Evolutionary conservation across 2,113 vertebrate genomes (phyloP).

Genomic region (Xyrauchen texanus): DNA sequence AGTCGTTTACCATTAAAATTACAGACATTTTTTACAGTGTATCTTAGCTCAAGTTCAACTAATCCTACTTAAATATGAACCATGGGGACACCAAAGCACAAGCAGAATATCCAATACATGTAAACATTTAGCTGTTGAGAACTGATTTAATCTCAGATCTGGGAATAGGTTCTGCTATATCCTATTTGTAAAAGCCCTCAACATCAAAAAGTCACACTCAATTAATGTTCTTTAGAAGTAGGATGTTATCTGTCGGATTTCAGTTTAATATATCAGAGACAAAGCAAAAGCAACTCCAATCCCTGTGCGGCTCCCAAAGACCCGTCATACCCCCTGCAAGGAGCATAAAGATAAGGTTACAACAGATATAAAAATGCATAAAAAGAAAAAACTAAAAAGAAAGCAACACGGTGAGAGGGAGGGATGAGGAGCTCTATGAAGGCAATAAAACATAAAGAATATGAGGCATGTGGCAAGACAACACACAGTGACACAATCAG

Average conservation of each 20-base stretch:
- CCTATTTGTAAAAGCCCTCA: not conserved
- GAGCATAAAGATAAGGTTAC: not conserved
- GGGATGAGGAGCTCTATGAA: not conserved
- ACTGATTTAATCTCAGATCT: constrained; percentile 42
- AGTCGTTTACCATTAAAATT: no score
- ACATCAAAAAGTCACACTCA: constrained; percentile 33
- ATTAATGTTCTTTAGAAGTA: constrained; percentile 1
- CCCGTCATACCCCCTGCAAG: constrained; percentile 22
- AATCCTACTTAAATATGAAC: constrained; percentile 12
- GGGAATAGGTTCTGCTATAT: constrained; percentile 27
- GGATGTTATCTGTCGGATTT: constrained; percentile 29
- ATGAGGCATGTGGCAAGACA: constrained; percentile 11
- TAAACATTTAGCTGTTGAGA: not conserved
- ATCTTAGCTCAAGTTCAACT: not conserved
- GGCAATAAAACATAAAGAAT: constrained; percentile 5
- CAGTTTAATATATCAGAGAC: constrained; percentile 1
- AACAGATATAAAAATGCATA: constrained; percentile 27
- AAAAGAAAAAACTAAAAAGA: not conserved
- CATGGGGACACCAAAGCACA: constrained; percentile 12
- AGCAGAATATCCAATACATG: constrained; percentile 26
- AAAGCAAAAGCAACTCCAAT: constrained; percentile 22
- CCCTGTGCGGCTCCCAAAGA: constrained; percentile 33
- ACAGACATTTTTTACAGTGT: no score
- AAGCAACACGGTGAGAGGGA: constrained; percentile 19
- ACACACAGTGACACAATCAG: not conserved